Percentiles rank a stretch among this genome's conserved stretches.
These are phyloP conservation scores for Morinoia aosen DNA, from an alignment of 2,888 invertebrate genomes.

Conservation along the genomic window DNA sequence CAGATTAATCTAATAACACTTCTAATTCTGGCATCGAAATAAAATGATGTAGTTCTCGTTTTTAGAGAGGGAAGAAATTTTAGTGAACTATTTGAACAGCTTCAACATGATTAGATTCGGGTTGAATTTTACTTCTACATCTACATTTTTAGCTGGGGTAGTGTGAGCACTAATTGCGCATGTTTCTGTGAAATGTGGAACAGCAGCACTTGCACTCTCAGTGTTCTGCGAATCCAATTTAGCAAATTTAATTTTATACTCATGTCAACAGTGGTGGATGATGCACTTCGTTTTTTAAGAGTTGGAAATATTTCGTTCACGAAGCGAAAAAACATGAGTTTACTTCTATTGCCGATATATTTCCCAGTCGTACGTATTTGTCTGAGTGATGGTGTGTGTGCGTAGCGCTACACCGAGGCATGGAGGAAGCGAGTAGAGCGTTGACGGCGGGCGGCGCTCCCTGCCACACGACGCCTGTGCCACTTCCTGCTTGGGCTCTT, in stretches of 20 bases:
- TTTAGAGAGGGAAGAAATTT: neutral
- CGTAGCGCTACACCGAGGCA: neutral
- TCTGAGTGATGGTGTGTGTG: neutral
- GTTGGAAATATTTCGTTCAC: neutral
- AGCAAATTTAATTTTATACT: neutral
- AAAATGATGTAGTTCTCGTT: neutral
- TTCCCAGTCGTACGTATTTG: neutral
- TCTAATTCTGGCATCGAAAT: neutral
- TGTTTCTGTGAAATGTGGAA: neutral
- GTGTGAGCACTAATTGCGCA: too few species aligned
- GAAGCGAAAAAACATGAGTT: neutral
- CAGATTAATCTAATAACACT: neutral
- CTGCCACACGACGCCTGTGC: neutral
- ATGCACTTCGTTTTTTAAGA: neutral
- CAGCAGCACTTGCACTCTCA: neutral
- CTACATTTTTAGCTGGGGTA: too few species aligned
- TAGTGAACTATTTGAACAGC: neutral
- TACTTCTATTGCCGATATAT: neutral
- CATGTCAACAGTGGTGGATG: neutral
- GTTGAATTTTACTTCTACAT: too few species aligned
- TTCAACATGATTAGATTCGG: too few species aligned
- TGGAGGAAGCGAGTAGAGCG: neutral
- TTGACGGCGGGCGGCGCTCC: neutral
- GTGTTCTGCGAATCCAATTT: neutral
- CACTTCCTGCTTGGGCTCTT: slow-evolving; percentile 10